Conservation (phyloP, 2,797 vertebrate genomes). For the Alauda arvensis region DNA sequence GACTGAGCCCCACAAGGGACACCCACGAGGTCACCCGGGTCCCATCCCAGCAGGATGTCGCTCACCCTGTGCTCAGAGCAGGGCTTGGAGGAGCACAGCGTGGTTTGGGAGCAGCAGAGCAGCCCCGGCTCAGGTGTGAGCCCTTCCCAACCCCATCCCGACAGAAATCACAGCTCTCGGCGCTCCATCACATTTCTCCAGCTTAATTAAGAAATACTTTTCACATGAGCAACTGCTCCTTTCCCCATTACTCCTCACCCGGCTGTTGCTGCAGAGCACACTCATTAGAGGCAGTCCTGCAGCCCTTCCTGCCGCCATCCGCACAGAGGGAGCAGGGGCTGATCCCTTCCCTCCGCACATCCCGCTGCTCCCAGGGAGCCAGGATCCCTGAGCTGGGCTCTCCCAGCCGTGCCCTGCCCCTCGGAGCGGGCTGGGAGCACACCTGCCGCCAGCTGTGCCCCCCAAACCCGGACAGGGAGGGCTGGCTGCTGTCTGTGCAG, state of each 20-base stretch:
- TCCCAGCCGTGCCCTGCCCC: neutral
- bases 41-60: accelerated
- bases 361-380: neutral
- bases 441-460: slow-evolving; percentile 35
- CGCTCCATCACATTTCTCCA: accelerated
- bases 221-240: neutral
- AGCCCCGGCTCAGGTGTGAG: accelerated
- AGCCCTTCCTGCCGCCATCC: accelerated
- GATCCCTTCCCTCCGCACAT: neutral
- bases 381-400: neutral
- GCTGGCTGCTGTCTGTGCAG: neutral
- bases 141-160: neutral
- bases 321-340: neutral
- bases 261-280: accelerated
- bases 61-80: accelerated
- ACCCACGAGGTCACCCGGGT: neutral
- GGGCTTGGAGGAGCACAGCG: accelerated
- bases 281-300: neutral
- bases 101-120: neutral
- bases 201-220: neutral
- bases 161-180: neutral
- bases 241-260: neutral
- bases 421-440: neutral
- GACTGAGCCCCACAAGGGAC: too few species aligned
- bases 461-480: neutral